Evolutionary conservation across 92 coral and sea anemone genomes (phyloP).

Genomic region (Palythoa heliodiscus): DNA sequence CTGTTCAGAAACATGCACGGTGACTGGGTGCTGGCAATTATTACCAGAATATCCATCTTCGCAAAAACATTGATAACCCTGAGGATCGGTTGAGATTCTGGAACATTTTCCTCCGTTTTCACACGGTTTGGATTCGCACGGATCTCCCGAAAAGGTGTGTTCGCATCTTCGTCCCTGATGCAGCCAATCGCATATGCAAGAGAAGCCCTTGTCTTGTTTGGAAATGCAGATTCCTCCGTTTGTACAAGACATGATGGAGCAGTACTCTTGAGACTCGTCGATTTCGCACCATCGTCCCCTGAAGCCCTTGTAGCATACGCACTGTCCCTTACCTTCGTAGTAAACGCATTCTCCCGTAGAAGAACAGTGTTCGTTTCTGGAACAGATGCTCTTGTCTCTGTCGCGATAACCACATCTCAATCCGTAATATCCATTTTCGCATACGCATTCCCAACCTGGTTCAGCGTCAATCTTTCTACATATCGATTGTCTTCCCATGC

Average conservation of each 20-base stretch:
- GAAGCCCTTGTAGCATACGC: slow-evolving; percentile 6
- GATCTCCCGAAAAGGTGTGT: slow-evolving; percentile 1
- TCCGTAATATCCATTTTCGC: slow-evolving; percentile 8
- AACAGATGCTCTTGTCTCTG: slow-evolving; percentile 21
- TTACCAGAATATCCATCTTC: neutral
- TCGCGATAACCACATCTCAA: slow-evolving; percentile 14
- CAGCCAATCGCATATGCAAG: slow-evolving; percentile 16
- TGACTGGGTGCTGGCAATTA: neutral
- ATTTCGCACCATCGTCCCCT: slow-evolving; percentile 4
- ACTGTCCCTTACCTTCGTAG: slow-evolving; percentile 8
- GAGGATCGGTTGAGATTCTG: neutral
- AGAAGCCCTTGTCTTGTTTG: neutral
- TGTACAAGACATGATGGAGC: neutral
- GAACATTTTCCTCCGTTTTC: slow-evolving; percentile 24
- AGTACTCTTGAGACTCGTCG: neutral
- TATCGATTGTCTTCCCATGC: neutral
- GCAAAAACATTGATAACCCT: neutral
- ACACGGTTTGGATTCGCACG: slow-evolving; percentile 20
- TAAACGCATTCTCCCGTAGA: slow-evolving; percentile 1
- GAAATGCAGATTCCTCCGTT: neutral
- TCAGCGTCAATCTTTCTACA: slow-evolving; percentile 11
- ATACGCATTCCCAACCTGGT: neutral
- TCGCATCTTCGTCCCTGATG: slow-evolving; percentile 8
- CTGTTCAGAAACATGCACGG: neutral
- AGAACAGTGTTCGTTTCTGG: slow-evolving; percentile 19